These are phyloP conservation scores for Hyperoodon ampullatus DNA, from an alignment of 2,113 vertebrate species.

Conservation along the genomic window DNA sequence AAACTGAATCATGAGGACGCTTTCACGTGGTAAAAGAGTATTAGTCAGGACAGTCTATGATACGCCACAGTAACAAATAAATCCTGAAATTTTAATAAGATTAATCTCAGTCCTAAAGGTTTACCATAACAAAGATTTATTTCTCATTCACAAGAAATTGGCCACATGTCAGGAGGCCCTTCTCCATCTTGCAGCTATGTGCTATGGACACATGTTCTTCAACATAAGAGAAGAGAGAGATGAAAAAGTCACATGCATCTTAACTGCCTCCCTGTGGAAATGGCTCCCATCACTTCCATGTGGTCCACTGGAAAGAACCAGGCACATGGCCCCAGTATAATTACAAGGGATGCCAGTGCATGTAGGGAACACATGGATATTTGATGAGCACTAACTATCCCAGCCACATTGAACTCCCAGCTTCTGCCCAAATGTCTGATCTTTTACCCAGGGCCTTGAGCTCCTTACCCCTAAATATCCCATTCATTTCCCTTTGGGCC, in stretches of 20 bases:
- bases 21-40: background rate
- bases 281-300: background rate
- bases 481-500: background rate
- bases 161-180: background rate
- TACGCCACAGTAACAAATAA: background rate
- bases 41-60: background rate
- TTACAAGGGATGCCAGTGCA: background rate
- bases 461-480: background rate
- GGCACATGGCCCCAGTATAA: background rate
- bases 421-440: background rate
- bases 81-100: background rate
- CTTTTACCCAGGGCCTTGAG: background rate
- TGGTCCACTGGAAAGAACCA: background rate
- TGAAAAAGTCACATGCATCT: background rate
- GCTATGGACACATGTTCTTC: background rate
- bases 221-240: background rate
- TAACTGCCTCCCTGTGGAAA: background rate
- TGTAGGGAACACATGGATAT: background rate
- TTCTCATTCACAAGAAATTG: background rate
- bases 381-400: background rate
- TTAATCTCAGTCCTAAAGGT: background rate
- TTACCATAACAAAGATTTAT: background rate
- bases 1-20: conserved; percentile 17
- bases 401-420: background rate
- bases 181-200: background rate